Conservation (phyloP, 2,888 invertebrate species). For the Hymenopus coronatus region DNA sequence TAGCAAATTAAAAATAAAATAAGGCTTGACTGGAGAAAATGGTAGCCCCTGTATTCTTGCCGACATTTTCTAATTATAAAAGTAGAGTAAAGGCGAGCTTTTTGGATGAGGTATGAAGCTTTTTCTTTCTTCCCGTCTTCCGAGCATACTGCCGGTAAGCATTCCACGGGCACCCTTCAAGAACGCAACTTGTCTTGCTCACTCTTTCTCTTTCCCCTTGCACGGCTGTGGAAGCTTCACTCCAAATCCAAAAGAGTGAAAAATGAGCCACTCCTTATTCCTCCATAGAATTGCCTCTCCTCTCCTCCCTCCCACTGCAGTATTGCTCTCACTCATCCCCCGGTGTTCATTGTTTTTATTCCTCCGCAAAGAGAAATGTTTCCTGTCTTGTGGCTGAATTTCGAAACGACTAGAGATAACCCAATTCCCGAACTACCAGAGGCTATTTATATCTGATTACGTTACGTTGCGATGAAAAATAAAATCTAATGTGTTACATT, state of each 20-base stretch:
- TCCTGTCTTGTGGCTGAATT: not conserved
- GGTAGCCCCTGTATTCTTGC: slow-evolving; percentile 6
- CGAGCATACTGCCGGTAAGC: not conserved
- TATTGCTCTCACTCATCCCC: not conserved
- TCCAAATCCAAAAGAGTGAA: slow-evolving; percentile 17
- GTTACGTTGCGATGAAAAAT: not conserved
- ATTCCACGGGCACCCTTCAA: not conserved
- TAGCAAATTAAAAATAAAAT: slow-evolving; percentile 34
- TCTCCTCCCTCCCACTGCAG: not conserved
- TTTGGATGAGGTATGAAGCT: slow-evolving; percentile 16
- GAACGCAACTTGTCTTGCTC: not conserved
- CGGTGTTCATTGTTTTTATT: slow-evolving; percentile 12
- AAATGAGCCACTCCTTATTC: slow-evolving; percentile 17
- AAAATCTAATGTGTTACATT: too few species aligned
- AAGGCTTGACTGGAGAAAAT: slow-evolving; percentile 25
- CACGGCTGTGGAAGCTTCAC: not conserved
- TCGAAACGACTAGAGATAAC: not conserved
- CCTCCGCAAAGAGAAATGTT: not conserved
- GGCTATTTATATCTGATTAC: not conserved
- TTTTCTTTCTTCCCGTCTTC: not conserved
- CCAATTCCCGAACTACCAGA: not conserved
- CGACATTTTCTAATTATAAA: slow-evolving; percentile 22
- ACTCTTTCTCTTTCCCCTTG: not conserved
- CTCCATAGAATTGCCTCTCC: not conserved
- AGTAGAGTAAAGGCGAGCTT: not conserved